Evolutionary conservation across 2,113 vertebrate species (phyloP).

Genomic region (Cranoglanis bouderius): DNA sequence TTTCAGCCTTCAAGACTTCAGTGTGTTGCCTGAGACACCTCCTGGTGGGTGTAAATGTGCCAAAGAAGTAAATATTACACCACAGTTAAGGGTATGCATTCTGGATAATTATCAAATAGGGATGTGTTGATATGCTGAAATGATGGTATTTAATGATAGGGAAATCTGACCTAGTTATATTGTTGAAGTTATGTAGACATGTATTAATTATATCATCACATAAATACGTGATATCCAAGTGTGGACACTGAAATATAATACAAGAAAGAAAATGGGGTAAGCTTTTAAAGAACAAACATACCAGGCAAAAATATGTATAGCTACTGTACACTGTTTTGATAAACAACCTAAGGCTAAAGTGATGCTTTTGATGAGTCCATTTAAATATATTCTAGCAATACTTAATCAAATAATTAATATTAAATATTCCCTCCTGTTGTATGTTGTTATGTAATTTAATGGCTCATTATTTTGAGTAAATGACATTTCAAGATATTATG

Average conservation of each 20-base stretch:
- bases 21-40: slow-evolving; percentile 10
- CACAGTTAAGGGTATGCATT: not conserved
- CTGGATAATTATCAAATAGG: not conserved
- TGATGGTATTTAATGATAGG: not conserved
- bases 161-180: not conserved
- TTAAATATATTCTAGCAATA: not conserved
- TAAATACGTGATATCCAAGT: not conserved
- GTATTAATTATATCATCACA: not conserved
- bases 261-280: not conserved
- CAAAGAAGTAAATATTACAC: slow-evolving; percentile 8
- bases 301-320: not conserved
- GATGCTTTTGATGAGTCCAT: not conserved
- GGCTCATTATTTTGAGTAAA: not conserved
- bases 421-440: not conserved
- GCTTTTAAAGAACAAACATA: not conserved
- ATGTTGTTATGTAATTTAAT: not conserved
- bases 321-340: not conserved
- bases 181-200: not conserved
- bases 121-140: not conserved
- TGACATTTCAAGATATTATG: not conserved
- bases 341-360: not conserved
- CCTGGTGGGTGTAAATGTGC: slow-evolving; percentile 25
- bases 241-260: not conserved
- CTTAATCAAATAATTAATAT: not conserved
- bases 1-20: not conserved